These are phyloP conservation scores for Belgica antarctica DNA, from an alignment of 2,888 invertebrate genomes.

Conservation along the genomic window DNA sequence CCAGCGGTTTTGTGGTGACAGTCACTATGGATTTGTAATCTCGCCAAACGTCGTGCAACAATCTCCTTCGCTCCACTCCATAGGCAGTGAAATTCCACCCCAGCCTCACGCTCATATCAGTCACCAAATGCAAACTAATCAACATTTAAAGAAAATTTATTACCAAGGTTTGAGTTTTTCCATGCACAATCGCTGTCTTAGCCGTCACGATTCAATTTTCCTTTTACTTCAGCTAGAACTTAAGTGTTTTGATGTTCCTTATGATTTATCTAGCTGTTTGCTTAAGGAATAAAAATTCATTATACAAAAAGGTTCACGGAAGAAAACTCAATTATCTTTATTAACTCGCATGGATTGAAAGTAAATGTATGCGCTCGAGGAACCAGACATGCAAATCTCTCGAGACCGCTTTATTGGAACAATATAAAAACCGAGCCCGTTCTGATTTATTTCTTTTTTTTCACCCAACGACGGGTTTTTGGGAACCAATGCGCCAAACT, in stretches of 20 bases:
- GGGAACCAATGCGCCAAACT: too few relatives aligned
- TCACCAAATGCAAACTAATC: slow-evolving; percentile 31
- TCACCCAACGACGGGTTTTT: neutral
- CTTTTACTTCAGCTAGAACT: too few relatives aligned
- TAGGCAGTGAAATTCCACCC: neutral
- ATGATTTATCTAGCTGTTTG: neutral
- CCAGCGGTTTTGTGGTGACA: slow-evolving; percentile 52
- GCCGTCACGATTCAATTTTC: too few relatives aligned
- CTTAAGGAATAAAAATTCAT: slow-evolving; percentile 2
- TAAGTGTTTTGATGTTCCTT: neutral
- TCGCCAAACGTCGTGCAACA: slow-evolving; percentile 30
- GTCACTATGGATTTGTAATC: slow-evolving; percentile 49
- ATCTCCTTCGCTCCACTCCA: neutral
- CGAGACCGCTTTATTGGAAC: neutral
- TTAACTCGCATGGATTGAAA: neutral
- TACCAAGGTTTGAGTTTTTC: slow-evolving; percentile 43
- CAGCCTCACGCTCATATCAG: neutral
- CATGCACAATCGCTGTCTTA: too few relatives aligned
- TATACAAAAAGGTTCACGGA: slow-evolving; percentile 8
- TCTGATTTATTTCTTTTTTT: slow-evolving; percentile 9
- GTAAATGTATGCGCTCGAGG: neutral
- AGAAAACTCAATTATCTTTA: slow-evolving; percentile 19
- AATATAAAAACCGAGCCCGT: neutral
- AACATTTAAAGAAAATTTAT: slow-evolving; percentile 27
- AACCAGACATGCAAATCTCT: slow-evolving; percentile 9